Evolutionary conservation across 2,797 vertebrate species (phyloP).

Genomic region (Neostethus bicornis): DNA sequence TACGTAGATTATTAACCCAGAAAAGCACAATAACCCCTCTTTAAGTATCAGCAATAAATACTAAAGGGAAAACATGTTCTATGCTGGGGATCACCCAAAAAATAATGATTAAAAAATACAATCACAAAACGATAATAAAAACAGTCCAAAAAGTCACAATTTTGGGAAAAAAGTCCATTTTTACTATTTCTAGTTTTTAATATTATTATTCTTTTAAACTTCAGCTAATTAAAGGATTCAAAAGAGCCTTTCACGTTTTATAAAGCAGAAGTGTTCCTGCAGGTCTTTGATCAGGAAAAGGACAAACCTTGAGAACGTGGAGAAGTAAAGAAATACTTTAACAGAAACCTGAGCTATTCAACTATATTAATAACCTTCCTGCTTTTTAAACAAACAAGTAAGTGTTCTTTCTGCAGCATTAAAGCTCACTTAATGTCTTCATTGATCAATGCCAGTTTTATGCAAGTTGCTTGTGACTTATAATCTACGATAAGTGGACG

Average conservation of each 20-base stretch:
- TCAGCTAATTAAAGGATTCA: conserved; percentile 39
- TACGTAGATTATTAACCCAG: no score
- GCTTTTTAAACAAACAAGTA: conserved; percentile 67
- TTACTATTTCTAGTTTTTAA: conserved; percentile 31
- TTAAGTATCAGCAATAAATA: conserved; percentile 13
- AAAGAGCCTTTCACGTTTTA: conserved; percentile 43
- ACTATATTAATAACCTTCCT: conserved; percentile 67
- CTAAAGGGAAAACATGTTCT: background rate
- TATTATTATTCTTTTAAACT: conserved; percentile 45
- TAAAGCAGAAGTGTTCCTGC: conserved; percentile 27
- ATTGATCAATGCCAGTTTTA: conserved; percentile 77
- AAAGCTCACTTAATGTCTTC: conserved; percentile 73
- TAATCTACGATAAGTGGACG: conserved; percentile 63
- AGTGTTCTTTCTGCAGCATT: conserved; percentile 63
- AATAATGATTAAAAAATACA: conserved; percentile 21
- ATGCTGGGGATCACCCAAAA: conserved; percentile 17
- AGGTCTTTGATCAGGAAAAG: conserved; percentile 32
- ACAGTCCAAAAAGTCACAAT: conserved; percentile 14
- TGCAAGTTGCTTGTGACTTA: conserved; percentile 71
- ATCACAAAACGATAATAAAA: background rate
- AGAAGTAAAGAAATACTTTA: conserved; percentile 55
- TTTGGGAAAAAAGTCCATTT: conserved; percentile 40
- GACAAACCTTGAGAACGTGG: conserved; percentile 38
- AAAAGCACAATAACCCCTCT: no score
- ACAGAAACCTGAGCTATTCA: conserved; percentile 59